A percentile compares a stretch with the other conserved stretches of the same genome.
Evolutionary conservation across 2,888 invertebrate species (phyloP).

Genomic region (Tenthredo scrophulariae): DNA sequence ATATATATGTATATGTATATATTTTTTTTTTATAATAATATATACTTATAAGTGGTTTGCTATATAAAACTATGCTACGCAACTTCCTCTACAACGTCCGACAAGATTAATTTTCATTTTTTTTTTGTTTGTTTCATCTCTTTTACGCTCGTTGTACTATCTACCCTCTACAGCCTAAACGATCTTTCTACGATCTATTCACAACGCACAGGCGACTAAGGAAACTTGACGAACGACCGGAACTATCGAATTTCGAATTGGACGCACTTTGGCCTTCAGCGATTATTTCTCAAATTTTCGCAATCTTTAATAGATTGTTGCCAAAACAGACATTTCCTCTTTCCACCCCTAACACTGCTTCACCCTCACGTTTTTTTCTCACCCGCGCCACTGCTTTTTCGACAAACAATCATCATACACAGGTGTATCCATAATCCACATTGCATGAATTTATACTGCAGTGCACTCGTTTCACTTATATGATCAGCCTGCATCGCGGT

Average conservation of each 20-base stretch:
- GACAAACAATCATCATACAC: neutral
- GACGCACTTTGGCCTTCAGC: slow-evolving; percentile 24
- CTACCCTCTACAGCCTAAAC: slow-evolving; percentile 48
- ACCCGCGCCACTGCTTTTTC: neutral
- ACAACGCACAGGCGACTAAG: slow-evolving; percentile 45
- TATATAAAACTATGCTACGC: slow-evolving; percentile 76
- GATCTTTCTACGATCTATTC: slow-evolving; percentile 43
- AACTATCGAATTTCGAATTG: slow-evolving; percentile 42
- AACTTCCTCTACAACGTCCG: slow-evolving; percentile 66
- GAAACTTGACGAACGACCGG: slow-evolving; percentile 48
- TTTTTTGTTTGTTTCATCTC: slow-evolving; percentile 23
- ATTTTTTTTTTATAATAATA: neutral
- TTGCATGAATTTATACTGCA: neutral
- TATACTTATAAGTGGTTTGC: slow-evolving; percentile 68
- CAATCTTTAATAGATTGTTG: neutral
- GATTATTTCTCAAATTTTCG: neutral
- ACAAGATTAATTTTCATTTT: slow-evolving; percentile 59
- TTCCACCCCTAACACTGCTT: neutral
- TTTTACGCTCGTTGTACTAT: slow-evolving; percentile 45
- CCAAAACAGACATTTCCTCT: neutral
- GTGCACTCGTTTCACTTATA: neutral
- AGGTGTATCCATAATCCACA: neutral
- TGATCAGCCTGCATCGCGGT: neutral
- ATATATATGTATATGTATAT: slow-evolving; percentile 56
- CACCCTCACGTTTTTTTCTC: slow-evolving; percentile 18